Conservation (phyloP, 2,888 invertebrate genomes). For the Scaptodrosophila latifasciaeformis region DNA sequence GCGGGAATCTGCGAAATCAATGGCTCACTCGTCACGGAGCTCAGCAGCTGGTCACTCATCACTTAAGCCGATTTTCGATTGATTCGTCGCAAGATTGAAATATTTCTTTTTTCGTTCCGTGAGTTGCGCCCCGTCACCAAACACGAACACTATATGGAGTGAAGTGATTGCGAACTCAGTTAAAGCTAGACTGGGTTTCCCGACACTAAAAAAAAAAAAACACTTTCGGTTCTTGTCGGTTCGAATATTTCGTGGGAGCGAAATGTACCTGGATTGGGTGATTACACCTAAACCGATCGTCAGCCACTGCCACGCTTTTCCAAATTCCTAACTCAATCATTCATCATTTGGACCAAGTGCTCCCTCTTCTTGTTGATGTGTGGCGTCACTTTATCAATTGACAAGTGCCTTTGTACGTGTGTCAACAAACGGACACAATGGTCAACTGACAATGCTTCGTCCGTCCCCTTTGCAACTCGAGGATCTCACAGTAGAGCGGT, state of each 20-base stretch:
- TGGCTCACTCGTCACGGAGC: conserved; percentile 43
- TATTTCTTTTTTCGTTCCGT: neutral
- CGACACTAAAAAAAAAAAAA: conserved; percentile 2
- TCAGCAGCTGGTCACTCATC: conserved; percentile 64
- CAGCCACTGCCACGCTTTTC: conserved; percentile 14
- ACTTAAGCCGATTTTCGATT: conserved; percentile 42
- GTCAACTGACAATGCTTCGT: conserved; percentile 21
- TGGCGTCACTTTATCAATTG: conserved; percentile 26
- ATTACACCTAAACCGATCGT: conserved; percentile 8
- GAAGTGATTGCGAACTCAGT: conserved; percentile 45
- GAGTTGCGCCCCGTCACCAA: neutral
- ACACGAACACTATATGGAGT: conserved; percentile 1
- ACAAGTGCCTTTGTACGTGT: conserved; percentile 54
- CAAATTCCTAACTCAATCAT: conserved; percentile 30
- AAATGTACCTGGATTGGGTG: neutral
- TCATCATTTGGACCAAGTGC: conserved; percentile 36
- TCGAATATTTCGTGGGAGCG: neutral
- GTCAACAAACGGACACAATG: conserved; percentile 40
- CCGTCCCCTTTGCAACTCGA: conserved; percentile 18
- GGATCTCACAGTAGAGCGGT: conserved; percentile 33
- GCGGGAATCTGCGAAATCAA: too few species aligned
- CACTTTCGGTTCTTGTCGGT: conserved; percentile 29
- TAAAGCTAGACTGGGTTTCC: neutral
- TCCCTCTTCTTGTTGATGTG: conserved; percentile 21
- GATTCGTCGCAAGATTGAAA: neutral